phyloP scores from a whole-genome alignment of 2,888 invertebrate genomes.

The Myopa tessellatipennis region DNA sequence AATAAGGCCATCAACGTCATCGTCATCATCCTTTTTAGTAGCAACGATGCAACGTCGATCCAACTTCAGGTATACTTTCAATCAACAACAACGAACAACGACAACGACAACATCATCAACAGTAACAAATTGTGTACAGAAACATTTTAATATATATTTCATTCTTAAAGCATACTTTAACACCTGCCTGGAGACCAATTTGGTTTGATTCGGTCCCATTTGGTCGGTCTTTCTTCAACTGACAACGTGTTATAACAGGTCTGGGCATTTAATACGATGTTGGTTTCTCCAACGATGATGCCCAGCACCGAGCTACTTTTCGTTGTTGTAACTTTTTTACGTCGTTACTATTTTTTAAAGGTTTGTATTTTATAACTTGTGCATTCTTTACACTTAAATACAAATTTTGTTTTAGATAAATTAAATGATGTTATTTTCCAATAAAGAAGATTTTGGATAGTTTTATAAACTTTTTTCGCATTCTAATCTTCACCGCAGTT shows the following conservation, averaged over 20 bases:
- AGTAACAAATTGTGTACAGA: neutral
- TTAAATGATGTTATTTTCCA: no score
- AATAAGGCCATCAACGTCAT: no score
- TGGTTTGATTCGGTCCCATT: neutral
- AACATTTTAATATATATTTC: neutral
- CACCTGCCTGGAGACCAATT: neutral
- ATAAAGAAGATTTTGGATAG: no score
- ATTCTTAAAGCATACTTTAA: neutral
- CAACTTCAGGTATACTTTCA: neutral
- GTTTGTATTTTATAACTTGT: no score
- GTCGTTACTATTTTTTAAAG: no score
- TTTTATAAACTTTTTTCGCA: neutral
- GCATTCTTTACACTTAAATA: no score
- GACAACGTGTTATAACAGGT: neutral
- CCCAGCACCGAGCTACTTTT: no score
- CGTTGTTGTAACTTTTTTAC: no score
- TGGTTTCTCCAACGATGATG: neutral
- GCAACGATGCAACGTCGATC: no score
- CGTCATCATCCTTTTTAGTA: no score
- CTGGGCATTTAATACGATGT: neutral
- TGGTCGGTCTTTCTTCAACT: neutral
- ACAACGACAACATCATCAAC: neutral
- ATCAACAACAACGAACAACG: neutral
- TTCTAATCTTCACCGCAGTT: constrained; percentile 51
- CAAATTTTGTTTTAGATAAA: no score